These are phyloP conservation scores for Phaonia tiefii DNA, from an alignment of 2,888 invertebrate species.

Conservation along the genomic window DNA sequence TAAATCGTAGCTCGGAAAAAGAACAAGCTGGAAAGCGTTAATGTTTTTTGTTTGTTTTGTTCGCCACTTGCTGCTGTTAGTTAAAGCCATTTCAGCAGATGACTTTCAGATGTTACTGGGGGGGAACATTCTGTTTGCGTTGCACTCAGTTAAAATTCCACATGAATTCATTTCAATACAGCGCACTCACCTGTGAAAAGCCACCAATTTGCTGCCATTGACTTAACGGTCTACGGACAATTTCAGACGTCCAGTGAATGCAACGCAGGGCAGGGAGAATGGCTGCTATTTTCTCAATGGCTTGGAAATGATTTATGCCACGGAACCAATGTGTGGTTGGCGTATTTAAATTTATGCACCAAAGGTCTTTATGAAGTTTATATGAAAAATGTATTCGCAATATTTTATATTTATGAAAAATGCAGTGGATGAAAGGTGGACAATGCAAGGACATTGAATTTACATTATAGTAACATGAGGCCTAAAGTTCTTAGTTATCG, in stretches of 20 bases:
- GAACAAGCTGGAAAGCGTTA: constrained; percentile 39
- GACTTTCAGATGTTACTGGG: constrained; percentile 1
- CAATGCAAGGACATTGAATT: no score
- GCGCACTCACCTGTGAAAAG: constrained; percentile 70
- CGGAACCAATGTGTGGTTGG: constrained; percentile 66
- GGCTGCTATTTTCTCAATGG: constrained; percentile 61
- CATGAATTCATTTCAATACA: constrained; percentile 67
- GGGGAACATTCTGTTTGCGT: constrained; percentile 18
- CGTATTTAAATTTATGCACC: constrained; percentile 68
- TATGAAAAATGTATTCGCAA: not conserved
- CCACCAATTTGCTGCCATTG: constrained; percentile 69
- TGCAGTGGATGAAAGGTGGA: no score
- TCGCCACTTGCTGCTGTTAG: not conserved
- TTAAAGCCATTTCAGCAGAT: constrained; percentile 11
- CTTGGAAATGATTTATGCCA: constrained; percentile 69
- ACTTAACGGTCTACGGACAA: constrained; percentile 37
- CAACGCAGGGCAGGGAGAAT: not conserved
- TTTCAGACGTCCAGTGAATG: constrained; percentile 18
- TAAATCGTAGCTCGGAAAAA: constrained; percentile 19
- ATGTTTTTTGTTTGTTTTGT: constrained; percentile 28
- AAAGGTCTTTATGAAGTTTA: constrained; percentile 58
- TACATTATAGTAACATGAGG: no score
- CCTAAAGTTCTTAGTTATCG: no score
- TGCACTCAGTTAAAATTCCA: constrained; percentile 48
- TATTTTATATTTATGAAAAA: not conserved